These are phyloP conservation scores for Phytoseiulus persimilis DNA, from an alignment of 2,888 invertebrate genomes.

Conservation along the genomic window DNA sequence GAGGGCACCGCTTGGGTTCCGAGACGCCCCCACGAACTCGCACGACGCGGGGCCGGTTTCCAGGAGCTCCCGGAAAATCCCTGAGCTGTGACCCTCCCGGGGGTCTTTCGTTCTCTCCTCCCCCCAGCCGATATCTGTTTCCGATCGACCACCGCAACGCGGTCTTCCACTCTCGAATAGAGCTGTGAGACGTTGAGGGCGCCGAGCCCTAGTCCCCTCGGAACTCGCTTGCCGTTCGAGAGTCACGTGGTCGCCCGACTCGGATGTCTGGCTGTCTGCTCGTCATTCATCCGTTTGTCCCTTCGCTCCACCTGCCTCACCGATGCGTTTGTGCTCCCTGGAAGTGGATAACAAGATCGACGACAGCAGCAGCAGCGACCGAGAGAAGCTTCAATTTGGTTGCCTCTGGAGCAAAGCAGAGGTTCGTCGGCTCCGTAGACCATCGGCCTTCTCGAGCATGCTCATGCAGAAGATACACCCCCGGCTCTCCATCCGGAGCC, in stretches of 20 bases:
- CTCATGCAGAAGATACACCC: too few species aligned
- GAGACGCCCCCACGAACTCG: not conserved
- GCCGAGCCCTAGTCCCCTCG: not conserved
- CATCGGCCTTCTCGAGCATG: too few species aligned
- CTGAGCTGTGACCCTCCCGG: not conserved
- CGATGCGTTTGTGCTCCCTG: not conserved
- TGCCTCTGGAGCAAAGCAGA: not conserved
- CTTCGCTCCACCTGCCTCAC: not conserved
- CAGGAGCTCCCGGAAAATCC: not conserved
- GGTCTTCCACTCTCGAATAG: not conserved
- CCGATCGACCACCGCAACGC: not conserved
- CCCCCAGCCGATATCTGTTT: not conserved
- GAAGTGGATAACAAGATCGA: not conserved
- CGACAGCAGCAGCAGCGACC: not conserved
- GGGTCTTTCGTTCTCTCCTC: not conserved
- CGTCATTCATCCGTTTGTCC: not conserved
- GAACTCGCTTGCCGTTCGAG: not conserved
- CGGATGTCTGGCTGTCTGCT: not conserved
- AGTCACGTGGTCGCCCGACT: not conserved
- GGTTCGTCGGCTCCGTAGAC: too few species aligned
- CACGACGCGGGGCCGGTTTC: not conserved
- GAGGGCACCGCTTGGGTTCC: not conserved
- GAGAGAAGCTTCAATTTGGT: not conserved
- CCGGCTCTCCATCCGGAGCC: too few species aligned
- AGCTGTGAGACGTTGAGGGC: not conserved